Percentiles rank a stretch among this genome's conserved stretches.
Conservation (phyloP, 2,888 invertebrate genomes). For the Agrotis exclamationis region DNA sequence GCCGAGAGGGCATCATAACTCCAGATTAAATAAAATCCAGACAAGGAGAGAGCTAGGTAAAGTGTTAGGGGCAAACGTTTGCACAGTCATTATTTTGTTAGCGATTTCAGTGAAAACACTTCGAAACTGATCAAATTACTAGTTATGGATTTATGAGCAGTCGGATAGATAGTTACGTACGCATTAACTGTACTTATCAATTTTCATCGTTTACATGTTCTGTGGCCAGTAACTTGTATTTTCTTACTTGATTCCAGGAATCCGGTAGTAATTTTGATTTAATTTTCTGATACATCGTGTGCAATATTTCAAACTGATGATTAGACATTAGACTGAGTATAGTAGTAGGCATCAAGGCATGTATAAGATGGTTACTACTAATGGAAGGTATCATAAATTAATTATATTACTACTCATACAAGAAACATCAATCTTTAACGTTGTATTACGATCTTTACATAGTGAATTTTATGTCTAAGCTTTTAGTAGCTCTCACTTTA, state of each 20-base stretch:
- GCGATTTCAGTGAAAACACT: conserved; percentile 85
- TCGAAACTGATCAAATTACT: conserved; percentile 84
- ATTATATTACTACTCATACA: conserved; percentile 6
- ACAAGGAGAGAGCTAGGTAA: conserved; percentile 82
- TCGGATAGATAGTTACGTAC: conserved; percentile 73
- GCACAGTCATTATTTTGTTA: conserved; percentile 85
- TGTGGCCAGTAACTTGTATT: conserved; percentile 63
- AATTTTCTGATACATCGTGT: conserved; percentile 60
- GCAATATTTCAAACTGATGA: conserved; percentile 45
- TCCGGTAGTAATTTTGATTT: conserved; percentile 65
- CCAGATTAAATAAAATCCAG: conserved; percentile 85
- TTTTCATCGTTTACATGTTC: conserved; percentile 71
- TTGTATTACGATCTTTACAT: background rate
- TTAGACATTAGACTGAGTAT: conserved; percentile 29
- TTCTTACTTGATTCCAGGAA: conserved; percentile 59
- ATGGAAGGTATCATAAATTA: conserved; percentile 32
- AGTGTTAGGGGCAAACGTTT: conserved; percentile 79
- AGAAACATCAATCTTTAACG: conserved; percentile 10
- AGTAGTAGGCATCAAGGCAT: background rate
- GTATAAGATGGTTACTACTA: conserved; percentile 20
- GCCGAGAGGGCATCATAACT: conserved; percentile 82
- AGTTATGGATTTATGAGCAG: conserved; percentile 78
- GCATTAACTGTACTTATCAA: conserved; percentile 70
- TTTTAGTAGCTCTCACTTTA: conserved; percentile 9
- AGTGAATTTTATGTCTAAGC: conserved; percentile 10